Percentiles rank a stretch among this genome's conserved stretches.
phyloP scores from a whole-genome alignment of 53 echinoderm and acorn worm species.

The Henricia sp. region DNA sequence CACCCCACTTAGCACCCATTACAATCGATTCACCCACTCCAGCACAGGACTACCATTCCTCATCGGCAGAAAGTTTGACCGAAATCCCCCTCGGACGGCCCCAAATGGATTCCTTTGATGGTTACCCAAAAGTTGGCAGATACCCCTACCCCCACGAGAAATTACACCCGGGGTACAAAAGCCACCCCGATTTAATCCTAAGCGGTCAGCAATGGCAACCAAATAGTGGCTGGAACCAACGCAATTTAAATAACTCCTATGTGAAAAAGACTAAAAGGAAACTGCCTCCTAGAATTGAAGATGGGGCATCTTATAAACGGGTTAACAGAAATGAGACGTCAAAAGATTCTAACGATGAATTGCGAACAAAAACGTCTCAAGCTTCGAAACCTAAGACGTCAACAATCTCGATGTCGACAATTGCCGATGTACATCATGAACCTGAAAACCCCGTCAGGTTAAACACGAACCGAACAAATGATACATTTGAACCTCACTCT shows the following conservation, averaged over 20 bases:
- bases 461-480: background rate
- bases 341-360: conserved; percentile 6
- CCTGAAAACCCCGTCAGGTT: background rate
- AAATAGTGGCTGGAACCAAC: background rate
- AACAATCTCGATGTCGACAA: background rate
- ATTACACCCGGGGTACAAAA: conserved; percentile 9
- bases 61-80: conserved; percentile 87
- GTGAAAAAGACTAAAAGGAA: conserved; percentile 19
- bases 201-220: conserved; percentile 20
- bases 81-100: conserved; percentile 69
- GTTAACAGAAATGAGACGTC: background rate
- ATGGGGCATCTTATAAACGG: background rate
- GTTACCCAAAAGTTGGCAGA: background rate
- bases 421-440: conserved; percentile 31
- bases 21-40: conserved; percentile 69
- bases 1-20: conserved; percentile 67
- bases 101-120: conserved; percentile 22
- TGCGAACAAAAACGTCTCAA: too few species aligned
- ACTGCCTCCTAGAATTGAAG: background rate
- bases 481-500: background rate
- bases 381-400: too few species aligned
- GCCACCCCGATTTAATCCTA: conserved; percentile 37
- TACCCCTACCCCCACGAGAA: conserved; percentile 19
- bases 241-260: background rate
- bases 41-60: conserved; percentile 83